phyloP scores from a whole-genome alignment of 2,888 invertebrate species.

The Noctua janthe region DNA sequence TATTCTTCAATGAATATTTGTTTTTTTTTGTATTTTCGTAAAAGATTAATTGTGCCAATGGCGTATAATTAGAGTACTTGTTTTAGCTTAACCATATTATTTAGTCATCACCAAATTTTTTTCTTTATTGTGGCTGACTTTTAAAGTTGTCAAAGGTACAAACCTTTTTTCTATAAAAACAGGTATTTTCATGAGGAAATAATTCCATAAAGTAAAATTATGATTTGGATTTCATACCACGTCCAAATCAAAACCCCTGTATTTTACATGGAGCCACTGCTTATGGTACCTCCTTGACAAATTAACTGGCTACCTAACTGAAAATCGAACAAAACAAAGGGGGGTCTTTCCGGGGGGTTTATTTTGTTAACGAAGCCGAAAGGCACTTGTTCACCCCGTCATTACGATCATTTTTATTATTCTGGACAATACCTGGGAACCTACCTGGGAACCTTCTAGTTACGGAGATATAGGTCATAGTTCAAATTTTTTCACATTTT shows the following conservation, averaged over 20 bases:
- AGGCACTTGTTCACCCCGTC: no score
- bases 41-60: neutral
- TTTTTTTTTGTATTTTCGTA: neutral
- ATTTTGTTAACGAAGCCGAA: no score
- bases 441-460: no score
- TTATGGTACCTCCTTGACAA: neutral
- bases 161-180: neutral
- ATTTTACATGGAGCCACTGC: neutral
- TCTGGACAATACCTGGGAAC: no score
- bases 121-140: neutral
- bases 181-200: neutral
- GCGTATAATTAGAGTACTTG: neutral
- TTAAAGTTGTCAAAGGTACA: neutral
- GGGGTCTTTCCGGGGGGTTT: no score
- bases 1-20: constrained; percentile 9
- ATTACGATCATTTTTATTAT: no score
- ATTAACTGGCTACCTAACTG: neutral
- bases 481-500: no score
- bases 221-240: neutral
- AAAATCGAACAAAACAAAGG: neutral
- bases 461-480: no score
- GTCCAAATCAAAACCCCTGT: neutral
- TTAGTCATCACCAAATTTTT: no score
- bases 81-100: no score
- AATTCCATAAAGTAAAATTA: neutral